These are phyloP conservation scores for Brachionus paranguensis DNA, from an alignment of 1,140 invertebrate species.

Conservation along the genomic window DNA sequence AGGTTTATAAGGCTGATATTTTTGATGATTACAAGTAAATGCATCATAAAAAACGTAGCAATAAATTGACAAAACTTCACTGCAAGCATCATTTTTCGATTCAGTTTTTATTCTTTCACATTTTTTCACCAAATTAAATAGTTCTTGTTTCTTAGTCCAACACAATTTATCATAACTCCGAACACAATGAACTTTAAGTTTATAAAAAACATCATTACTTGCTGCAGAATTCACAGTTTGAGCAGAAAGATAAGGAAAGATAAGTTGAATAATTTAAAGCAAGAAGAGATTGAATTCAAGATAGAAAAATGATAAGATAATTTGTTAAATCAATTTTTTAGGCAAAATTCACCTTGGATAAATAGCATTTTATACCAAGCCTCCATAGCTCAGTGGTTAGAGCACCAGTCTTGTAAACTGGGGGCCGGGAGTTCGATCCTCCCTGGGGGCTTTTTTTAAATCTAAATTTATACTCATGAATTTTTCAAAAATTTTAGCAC, in stretches of 20 bases:
- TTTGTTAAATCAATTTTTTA: not conserved
- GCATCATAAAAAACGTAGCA: conserved; percentile 10
- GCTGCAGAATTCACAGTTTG: not conserved
- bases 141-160: not conserved
- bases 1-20: not conserved
- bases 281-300: not conserved
- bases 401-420: conserved; percentile 88
- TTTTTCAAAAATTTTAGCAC: too few species aligned
- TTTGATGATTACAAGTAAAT: not conserved
- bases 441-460: conserved; percentile 50
- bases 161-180: not conserved
- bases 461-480: not conserved
- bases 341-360: too few species aligned
- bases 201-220: conserved; percentile 10
- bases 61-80: conserved; percentile 23
- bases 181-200: conserved; percentile 2
- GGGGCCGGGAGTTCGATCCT: conserved; percentile 84
- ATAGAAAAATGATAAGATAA: not conserved
- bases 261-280: not conserved
- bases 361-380: conserved; percentile 50
- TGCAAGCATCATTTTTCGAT: not conserved
- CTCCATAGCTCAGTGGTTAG: conserved; percentile 86
- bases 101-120: not conserved
- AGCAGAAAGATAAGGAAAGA: too few species aligned
- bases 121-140: not conserved